Conservation (phyloP, 1,140 invertebrate genomes). For the Leptonema lineaticorne region DNA sequence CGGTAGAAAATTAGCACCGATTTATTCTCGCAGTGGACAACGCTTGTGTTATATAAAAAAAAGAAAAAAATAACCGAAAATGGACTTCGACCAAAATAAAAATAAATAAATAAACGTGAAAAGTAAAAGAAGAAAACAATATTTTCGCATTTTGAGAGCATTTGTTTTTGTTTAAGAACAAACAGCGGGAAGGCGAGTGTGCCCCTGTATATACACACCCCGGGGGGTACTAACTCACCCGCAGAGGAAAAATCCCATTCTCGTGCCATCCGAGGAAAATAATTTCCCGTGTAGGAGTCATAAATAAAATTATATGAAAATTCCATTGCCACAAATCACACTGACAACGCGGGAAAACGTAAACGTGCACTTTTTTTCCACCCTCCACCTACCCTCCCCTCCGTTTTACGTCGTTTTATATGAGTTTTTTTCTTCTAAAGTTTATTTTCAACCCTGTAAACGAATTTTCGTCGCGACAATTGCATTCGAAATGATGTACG, state of each 20-base stretch:
- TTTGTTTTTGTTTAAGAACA: slow-evolving; percentile 18
- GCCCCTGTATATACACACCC: not conserved
- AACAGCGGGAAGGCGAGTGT: not conserved
- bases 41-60: too few species aligned
- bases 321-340: slow-evolving; percentile 37
- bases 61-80: too few species aligned
- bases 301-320: slow-evolving; percentile 42
- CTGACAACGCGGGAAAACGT: slow-evolving; percentile 20
- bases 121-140: not conserved
- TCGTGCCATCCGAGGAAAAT: slow-evolving; percentile 30
- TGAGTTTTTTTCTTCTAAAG: too few species aligned
- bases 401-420: too few species aligned
- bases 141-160: not conserved
- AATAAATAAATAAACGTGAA: not conserved
- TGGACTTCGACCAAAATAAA: not conserved
- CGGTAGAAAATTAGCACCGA: too few species aligned
- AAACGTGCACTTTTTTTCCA: slow-evolving; percentile 35
- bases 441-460: not conserved
- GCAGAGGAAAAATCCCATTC: slow-evolving; percentile 22
- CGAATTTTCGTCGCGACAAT: too few species aligned
- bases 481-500: slow-evolving; percentile 2
- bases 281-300: slow-evolving; percentile 37
- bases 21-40: too few species aligned
- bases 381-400: too few species aligned
- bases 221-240: slow-evolving; percentile 14